Percentiles rank a stretch among this genome's conserved stretches.
phyloP scores from a whole-genome alignment of 2,888 invertebrate genomes.

The Sepioteuthis lessoniana region DNA sequence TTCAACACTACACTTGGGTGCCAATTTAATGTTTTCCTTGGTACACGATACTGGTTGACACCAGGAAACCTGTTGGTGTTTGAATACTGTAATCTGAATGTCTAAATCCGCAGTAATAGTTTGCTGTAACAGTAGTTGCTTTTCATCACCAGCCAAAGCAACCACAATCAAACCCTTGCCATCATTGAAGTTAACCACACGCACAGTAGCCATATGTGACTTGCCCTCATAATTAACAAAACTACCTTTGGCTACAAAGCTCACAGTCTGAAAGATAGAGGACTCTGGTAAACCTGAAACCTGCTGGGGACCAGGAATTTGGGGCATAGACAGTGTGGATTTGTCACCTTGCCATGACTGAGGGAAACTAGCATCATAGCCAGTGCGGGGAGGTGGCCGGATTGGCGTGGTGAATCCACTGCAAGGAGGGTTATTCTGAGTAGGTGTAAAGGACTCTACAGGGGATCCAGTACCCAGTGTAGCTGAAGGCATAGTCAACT shows the following conservation, averaged over 20 bases:
- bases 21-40: neutral
- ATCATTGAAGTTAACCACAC: neutral
- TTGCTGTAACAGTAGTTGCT: neutral
- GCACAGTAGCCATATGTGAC: neutral
- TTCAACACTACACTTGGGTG: constrained; percentile 16
- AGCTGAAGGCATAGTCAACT: constrained; percentile 37
- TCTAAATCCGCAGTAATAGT: neutral
- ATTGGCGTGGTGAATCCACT: neutral
- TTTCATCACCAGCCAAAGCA: neutral
- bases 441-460: neutral
- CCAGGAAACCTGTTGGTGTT: neutral
- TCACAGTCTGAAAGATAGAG: neutral
- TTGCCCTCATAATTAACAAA: constrained; percentile 8
- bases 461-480: neutral
- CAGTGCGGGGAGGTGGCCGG: neutral
- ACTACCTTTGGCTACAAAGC: neutral
- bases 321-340: neutral
- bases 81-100: neutral
- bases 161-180: neutral
- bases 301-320: neutral
- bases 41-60: neutral
- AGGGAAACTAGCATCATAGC: neutral
- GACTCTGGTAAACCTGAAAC: neutral
- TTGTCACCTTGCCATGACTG: neutral
- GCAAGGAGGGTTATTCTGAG: neutral